These are phyloP conservation scores for Leucania comma DNA, from an alignment of 2,888 invertebrate genomes.

Conservation along the genomic window DNA sequence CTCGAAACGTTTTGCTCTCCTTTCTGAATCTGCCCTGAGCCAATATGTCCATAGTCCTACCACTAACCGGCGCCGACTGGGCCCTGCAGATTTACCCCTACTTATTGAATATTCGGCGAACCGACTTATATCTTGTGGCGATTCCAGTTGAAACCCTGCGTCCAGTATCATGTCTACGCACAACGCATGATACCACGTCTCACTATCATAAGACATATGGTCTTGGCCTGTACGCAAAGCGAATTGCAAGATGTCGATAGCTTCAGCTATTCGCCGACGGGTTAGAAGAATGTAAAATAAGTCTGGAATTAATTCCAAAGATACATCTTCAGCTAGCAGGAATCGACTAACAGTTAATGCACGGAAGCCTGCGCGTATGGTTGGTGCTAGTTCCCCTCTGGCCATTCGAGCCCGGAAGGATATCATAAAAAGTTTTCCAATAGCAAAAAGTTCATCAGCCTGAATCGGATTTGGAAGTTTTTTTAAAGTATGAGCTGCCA, in stretches of 20 bases:
- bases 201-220: slow-evolving; percentile 73
- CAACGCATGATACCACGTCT: slow-evolving; percentile 90
- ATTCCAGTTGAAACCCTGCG: slow-evolving; percentile 89
- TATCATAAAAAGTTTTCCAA: slow-evolving; percentile 84
- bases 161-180: slow-evolving; percentile 91
- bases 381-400: slow-evolving; percentile 75
- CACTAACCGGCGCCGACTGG: slow-evolving; percentile 78
- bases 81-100: slow-evolving; percentile 72
- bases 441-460: slow-evolving; percentile 83
- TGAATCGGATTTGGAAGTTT: slow-evolving; percentile 76
- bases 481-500: slow-evolving; percentile 76
- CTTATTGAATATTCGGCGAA: slow-evolving; percentile 81
- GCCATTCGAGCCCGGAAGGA: slow-evolving; percentile 84
- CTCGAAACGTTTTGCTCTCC: slow-evolving; percentile 83
- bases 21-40: slow-evolving; percentile 79
- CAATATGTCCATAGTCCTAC: slow-evolving; percentile 86
- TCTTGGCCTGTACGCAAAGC: slow-evolving; percentile 73
- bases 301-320: slow-evolving; percentile 85
- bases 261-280: slow-evolving; percentile 86
- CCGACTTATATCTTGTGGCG: slow-evolving; percentile 82
- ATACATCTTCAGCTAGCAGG: slow-evolving; percentile 81
- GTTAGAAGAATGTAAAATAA: slow-evolving; percentile 83
- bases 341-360: slow-evolving; percentile 83
- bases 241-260: slow-evolving; percentile 84
- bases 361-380: slow-evolving; percentile 83